Conservation (phyloP, 2,888 invertebrate species). For the Eupithecia tripunctaria region DNA sequence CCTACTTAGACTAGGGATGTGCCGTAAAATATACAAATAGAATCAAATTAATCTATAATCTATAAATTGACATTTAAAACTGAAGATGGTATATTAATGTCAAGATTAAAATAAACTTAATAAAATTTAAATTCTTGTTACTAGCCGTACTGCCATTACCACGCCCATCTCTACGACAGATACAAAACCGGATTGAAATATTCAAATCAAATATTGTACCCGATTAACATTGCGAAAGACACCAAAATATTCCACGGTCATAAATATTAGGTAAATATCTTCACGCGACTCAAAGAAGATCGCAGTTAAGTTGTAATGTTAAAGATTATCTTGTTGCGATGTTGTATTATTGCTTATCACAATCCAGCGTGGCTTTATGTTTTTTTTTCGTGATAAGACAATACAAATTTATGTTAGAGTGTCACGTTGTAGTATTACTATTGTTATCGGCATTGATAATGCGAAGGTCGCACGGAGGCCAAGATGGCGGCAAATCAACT, state of each 20-base stretch:
- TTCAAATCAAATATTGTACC: constrained; percentile 38
- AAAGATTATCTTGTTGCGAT: constrained; percentile 73
- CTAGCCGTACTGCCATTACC: constrained; percentile 45
- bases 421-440: constrained; percentile 75
- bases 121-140: constrained; percentile 48
- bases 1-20: constrained; percentile 15
- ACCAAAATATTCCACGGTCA: constrained; percentile 42
- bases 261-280: constrained; percentile 35
- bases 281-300: constrained; percentile 52
- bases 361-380: constrained; percentile 59
- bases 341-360: constrained; percentile 58
- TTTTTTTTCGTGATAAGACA: constrained; percentile 76
- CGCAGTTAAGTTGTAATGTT: constrained; percentile 51
- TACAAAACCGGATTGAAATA: constrained; percentile 50
- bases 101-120: background rate
- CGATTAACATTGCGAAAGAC: constrained; percentile 38
- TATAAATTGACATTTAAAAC: background rate
- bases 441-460: constrained; percentile 79
- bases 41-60: constrained; percentile 10
- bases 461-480: constrained; percentile 73
- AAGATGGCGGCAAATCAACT: constrained; percentile 58
- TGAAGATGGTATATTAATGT: background rate
- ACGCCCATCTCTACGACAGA: constrained; percentile 53
- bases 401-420: constrained; percentile 82
- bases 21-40: background rate